Evolutionary conservation across 2,797 vertebrate genomes (phyloP), one percentile per base, ranked within the genome.

Genomic region (Nannoperca obscura): DNA sequence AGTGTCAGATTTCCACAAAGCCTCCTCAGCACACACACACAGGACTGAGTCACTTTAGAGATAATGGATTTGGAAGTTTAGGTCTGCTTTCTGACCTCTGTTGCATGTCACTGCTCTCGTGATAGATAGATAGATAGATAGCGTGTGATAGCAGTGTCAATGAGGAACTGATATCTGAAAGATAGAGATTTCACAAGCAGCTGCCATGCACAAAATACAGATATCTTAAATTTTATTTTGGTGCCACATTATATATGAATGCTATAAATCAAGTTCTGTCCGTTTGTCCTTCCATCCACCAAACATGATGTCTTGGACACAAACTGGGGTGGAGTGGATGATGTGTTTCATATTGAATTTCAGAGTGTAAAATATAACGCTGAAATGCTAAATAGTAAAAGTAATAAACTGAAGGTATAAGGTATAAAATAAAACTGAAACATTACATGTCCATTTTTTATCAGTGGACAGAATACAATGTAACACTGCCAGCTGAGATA

Each of bases 21-120:
- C 55, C 3, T 19, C 19, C 11, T 55, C 60, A 66, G 73, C 63
- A 70, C 10, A 53, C 63, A 70, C 10, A 53, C 36, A 12, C n/a
- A 24, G 17, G 11, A 22, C 30, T 42, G 34, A 74, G 22, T 50
- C 40, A 19, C 27, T 55, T 54, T 57, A 55, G 5, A 54, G 44
- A 12, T 57, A 53, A 67, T 67, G 38, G 49, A 69, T 60, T 42
- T 66, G 12, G 40, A 54, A 24, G 52, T 67, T 71, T 2, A 42
- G 22, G 1, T 50, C 50, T 20, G 47, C 3, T 36, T n/a, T 0
- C 38, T 50, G 34, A 78, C 14, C 60, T 57, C 36, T 14, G 49
- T 30, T 46, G 20, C 32, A 20, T 30, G 17, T 59, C 61, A 47
- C 17, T 14, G 19, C 15, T 69, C 57, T 34, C 19, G 5, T 44